Evolutionary conservation across 2,888 invertebrate species (phyloP).

Genomic region (Slavum lentiscoides): DNA sequence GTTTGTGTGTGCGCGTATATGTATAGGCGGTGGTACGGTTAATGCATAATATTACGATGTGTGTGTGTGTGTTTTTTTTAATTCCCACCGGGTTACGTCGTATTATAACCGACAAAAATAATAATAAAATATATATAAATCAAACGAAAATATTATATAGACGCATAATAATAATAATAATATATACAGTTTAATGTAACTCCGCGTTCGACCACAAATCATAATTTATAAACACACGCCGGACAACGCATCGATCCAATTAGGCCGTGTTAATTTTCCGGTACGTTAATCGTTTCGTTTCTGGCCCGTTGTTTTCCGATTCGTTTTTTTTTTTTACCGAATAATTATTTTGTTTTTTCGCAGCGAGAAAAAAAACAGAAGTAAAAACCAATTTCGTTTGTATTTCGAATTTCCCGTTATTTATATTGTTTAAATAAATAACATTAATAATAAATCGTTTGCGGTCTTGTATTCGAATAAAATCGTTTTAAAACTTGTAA

Average conservation of each 20-base stretch:
- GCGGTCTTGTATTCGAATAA: no score
- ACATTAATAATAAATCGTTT: no score
- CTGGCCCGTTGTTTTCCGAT: conserved; percentile 16
- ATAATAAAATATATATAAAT: conserved; percentile 33
- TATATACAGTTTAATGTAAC: no score
- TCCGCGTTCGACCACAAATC: conserved; percentile 10
- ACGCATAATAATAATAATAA: no score
- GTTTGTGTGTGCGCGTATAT: not conserved
- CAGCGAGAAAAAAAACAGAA: no score
- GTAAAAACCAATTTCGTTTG: no score
- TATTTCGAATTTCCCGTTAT: no score
- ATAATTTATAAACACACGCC: conserved; percentile 1
- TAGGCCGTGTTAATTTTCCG: conserved; percentile 37
- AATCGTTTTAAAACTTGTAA: no score
- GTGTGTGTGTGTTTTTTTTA: conserved; percentile 3
- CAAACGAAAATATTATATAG: not conserved
- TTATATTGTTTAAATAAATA: no score
- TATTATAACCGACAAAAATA: conserved; percentile 32
- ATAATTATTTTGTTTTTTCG: not conserved
- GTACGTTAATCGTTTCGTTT: conserved; percentile 24
- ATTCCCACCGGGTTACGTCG: not conserved
- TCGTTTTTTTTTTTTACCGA: not conserved
- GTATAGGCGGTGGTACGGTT: not conserved
- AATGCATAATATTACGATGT: no score
- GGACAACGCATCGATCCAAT: conserved; percentile 34